phyloP scores from a whole-genome alignment of 2,888 invertebrate genomes.

The Eristalinus aeneus region DNA sequence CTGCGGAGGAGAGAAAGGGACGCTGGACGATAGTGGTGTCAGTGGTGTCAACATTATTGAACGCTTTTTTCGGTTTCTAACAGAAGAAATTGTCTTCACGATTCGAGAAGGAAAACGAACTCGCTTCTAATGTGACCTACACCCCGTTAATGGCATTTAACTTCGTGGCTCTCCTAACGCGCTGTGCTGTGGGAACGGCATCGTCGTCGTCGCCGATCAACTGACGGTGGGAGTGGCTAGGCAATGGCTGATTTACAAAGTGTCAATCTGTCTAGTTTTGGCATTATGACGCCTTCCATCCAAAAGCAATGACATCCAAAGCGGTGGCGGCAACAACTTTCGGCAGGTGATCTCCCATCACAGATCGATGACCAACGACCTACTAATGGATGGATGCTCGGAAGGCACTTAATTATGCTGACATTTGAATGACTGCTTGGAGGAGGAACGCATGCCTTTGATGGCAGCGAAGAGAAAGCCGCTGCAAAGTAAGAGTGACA shows the following conservation, averaged over 20 bases:
- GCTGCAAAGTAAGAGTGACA: background rate
- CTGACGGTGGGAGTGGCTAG: conserved; percentile 39
- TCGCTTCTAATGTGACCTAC: conserved; percentile 29
- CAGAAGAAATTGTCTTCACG: conserved; percentile 20
- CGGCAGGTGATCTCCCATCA: conserved; percentile 19
- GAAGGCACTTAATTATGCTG: background rate
- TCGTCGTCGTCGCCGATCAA: conserved; percentile 41
- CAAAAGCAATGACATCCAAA: background rate
- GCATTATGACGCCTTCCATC: conserved; percentile 27
- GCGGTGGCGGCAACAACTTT: background rate
- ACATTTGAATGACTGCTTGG: background rate
- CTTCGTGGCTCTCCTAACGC: conserved; percentile 2
- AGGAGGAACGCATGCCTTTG: background rate
- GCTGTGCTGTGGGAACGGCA: conserved; percentile 28
- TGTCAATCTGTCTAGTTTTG: conserved; percentile 15
- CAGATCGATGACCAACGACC: background rate
- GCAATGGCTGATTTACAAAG: conserved; percentile 28
- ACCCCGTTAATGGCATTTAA: conserved; percentile 56
- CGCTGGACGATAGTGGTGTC: conserved; percentile 26
- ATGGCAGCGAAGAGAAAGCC: background rate
- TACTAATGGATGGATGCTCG: background rate
- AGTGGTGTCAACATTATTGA: conserved; percentile 55
- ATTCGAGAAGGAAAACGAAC: background rate
- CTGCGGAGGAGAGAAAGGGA: background rate
- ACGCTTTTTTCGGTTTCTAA: conserved; percentile 11